phyloP scores from a whole-genome alignment of 2,797 vertebrate genomes.

The Rhinoraja longicauda region DNA sequence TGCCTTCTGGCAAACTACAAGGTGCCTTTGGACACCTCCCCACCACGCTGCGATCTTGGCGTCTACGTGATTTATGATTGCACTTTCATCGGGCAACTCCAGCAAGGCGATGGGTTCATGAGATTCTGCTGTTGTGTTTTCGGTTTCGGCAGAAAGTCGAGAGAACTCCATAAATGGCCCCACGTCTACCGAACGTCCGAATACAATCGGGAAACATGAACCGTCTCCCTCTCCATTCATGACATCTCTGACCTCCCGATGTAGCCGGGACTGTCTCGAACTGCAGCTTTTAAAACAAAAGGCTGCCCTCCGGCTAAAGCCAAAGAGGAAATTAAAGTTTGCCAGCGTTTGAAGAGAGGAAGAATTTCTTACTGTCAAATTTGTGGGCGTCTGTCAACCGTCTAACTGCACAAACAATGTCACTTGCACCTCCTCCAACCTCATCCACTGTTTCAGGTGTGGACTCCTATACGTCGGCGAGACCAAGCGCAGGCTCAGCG shows the following conservation, averaged over 20 bases:
- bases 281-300: too few relatives aligned
- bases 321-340: background rate
- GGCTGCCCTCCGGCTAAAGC: too few relatives aligned
- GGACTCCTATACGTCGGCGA: too few relatives aligned
- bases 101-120: background rate
- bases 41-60: background rate
- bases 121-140: background rate
- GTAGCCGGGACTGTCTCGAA: too few relatives aligned
- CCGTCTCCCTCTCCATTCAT: too few relatives aligned
- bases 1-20: background rate
- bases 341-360: background rate
- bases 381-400: background rate
- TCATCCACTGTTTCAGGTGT: too few relatives aligned
- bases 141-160: background rate
- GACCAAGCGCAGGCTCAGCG: too few relatives aligned
- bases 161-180: background rate
- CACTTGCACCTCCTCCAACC: background rate
- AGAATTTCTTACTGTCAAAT: background rate
- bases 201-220: too few relatives aligned
- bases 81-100: background rate
- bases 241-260: too few relatives aligned
- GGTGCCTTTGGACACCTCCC: background rate
- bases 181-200: background rate
- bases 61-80: background rate
- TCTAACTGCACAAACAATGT: background rate